These are phyloP conservation scores for Pantherophis alleghaniensis DNA, from an alignment of 2,797 vertebrate genomes.

Conservation along the genomic window DNA sequence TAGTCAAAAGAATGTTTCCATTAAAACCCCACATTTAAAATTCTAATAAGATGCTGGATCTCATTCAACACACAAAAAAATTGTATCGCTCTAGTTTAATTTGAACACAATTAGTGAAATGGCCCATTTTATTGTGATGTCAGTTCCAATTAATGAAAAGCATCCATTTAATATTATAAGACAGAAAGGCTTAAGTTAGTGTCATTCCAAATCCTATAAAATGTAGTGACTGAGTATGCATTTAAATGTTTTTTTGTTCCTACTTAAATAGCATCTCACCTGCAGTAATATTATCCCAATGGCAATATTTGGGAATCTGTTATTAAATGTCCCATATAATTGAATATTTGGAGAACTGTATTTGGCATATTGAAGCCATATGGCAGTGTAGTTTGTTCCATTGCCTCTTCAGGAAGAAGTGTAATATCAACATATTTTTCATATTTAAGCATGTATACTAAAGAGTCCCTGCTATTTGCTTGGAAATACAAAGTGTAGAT, in stretches of 20 bases:
- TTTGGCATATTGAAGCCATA: conserved; percentile 61
- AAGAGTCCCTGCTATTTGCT: conserved; percentile 55
- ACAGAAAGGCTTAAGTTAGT: conserved; percentile 50
- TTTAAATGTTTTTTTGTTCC: conserved; percentile 42
- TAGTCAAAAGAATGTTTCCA: conserved; percentile 73
- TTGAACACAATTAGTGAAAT: conserved; percentile 44
- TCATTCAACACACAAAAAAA: conserved; percentile 53
- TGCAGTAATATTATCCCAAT: conserved; percentile 39
- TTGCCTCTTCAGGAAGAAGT: conserved; percentile 59
- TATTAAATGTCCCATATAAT: conserved; percentile 49
- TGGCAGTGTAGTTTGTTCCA: conserved; percentile 58
- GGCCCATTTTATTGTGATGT: conserved; percentile 38
- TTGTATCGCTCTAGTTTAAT: conserved; percentile 47
- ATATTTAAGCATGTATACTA: conserved; percentile 58
- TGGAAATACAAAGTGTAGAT: conserved; percentile 61
- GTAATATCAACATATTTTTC: conserved; percentile 61
- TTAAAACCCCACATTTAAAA: conserved; percentile 73
- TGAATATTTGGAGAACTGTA: conserved; percentile 59
- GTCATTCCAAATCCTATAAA: conserved; percentile 50
- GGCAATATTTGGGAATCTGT: conserved; percentile 37
- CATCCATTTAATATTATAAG: conserved; percentile 41
- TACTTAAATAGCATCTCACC: conserved; percentile 52
- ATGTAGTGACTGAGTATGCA: conserved; percentile 41
- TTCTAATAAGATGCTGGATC: conserved; percentile 64
- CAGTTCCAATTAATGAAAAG: conserved; percentile 48